Conservation (phyloP, 1,140 invertebrate genomes). For the Caenorhabditis tropicalis region DNA sequence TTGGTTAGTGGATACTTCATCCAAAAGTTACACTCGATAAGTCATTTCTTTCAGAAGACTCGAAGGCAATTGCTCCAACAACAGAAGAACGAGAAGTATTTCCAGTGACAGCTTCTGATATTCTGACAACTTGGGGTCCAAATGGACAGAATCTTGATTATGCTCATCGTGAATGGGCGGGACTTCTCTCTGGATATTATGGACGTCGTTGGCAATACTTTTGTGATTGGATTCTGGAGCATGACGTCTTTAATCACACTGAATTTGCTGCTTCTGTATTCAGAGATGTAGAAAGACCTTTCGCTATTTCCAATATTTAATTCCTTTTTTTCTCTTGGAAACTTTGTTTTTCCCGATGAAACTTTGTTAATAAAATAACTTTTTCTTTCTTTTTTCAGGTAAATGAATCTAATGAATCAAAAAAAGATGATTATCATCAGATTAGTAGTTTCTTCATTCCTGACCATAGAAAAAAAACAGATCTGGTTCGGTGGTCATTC, state of each 20-base stretch:
- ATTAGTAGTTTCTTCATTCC: no score
- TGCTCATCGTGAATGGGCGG: conserved; percentile 49
- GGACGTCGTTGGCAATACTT: conserved; percentile 50
- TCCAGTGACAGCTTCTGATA: not conserved
- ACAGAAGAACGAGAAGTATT: conserved; percentile 8
- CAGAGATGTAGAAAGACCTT: conserved; percentile 37
- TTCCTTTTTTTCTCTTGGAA: not conserved
- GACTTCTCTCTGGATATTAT: conserved; percentile 49
- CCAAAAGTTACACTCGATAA: not conserved
- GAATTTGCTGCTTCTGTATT: conserved; percentile 17
- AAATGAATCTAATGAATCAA: no score
- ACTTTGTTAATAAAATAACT: not conserved
- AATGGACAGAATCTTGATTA: conserved; percentile 49
- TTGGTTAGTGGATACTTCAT: not conserved
- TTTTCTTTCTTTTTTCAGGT: no score
- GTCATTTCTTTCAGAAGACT: not conserved
- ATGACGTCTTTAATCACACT: conserved; percentile 34
- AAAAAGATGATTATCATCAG: no score
- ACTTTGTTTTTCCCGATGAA: not conserved
- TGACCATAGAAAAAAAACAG: no score
- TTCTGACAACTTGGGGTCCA: conserved; percentile 49
- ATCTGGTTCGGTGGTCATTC: no score
- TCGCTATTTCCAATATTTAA: not conserved
- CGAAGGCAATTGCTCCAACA: conserved; percentile 7
- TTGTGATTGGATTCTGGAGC: conserved; percentile 44